Base-by-base conservation (phyloP, 2,113 vertebrate genomes). In the Crotophaga sulcirostris region DNA sequence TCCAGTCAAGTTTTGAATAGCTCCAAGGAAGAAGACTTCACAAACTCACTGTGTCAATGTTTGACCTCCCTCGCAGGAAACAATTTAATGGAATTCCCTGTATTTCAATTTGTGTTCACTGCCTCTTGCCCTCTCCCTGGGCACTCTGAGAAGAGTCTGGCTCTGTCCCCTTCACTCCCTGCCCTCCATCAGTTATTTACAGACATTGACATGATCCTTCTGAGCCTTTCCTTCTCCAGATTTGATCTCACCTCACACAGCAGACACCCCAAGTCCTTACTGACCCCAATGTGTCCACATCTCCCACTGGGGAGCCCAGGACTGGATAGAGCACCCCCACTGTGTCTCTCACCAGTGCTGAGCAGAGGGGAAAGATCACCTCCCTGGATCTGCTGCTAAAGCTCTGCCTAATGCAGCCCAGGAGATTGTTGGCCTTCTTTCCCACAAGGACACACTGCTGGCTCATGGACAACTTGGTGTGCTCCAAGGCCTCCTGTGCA, bases 171-270 rank as follows among this genome's bases (percentile, higher is more conserved):
- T 55, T 63, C 21, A 9, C 56, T 63, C 69, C 52, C 25, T 72
- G 36, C 15, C 28, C 47, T 86, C 75, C 49, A 38, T 26, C 62
- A 68, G 29, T 23, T 63, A 40, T 54, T 75, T 33, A 52, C 45
- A 62, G 34, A 68, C 45, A 75, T 2, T 7, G 8, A 69, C 28
- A 67, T 84, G 38, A 33, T 25, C 36, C 36, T 69, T 60, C 73
- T 25, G 73, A 84, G 25, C 47, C 36, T 78, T 36, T 11, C 34
- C 36, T 51, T 67, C 44, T 79, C 51, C 23, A 42, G 16, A 52
- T 20, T 79, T 44, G 28, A 3, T 26, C 24, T 63, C 33, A 20
- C 17, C 70, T 83, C 52, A 38, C 16, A 13, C 0, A 0, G 59
- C 17, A 75, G 31, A 51, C 2, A 59, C 5, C 13, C 4, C 67